Base-by-base conservation (phyloP, 2,888 invertebrate species). In the Tachystola acroxantha region DNA sequence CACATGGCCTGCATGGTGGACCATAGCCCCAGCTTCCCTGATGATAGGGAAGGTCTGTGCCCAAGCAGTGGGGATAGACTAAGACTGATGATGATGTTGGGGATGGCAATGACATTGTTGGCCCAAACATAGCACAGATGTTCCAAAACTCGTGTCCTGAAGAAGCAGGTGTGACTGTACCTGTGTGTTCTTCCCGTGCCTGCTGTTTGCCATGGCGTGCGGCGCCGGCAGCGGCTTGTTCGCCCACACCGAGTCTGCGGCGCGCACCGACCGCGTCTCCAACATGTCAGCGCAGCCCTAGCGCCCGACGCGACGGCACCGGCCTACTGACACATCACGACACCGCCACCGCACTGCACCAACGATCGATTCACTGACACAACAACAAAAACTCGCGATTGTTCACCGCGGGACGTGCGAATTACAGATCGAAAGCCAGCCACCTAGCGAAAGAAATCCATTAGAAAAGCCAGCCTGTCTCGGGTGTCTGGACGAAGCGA, bases 111-210 rank as follows among this genome's bases (percentile, higher is more conserved):
- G n/a, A n/a, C n/a, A n/a, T n/a, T n/a, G n/a, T n/a, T n/a, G n/a
- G n/a, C n/a, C n/a, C n/a, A n/a, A n/a, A n/a, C n/a, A n/a, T n/a
- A n/a, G n/a, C n/a, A n/a, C n/a, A n/a, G n/a, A n/a, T n/a, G n/a
- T n/a, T n/a, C n/a, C n/a, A n/a, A n/a, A n/a, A n/a, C n/a, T n/a
- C n/a, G n/a, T n/a, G n/a, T n/a, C n/a, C n/a, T n/a, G n/a, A n/a
- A n/a, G n/a, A n/a, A n/a, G n/a, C n/a, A n/a, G n/a, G n/a, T 6
- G 16, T 3, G 16, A 6, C 3, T 16, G 16, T 67, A 85, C 86
- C 84, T 91, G 92, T 74, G 94, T 90, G 47, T 79, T 82, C 90
- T 95, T 95, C 81, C 94, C 95, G 66, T 88, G 87, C 64, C 87
- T 73, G 48, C 79, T 65, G 70, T 73, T 87, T 56, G 88, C 85